These are phyloP conservation scores for Prionailurus viverrinus DNA, from an alignment of 2,113 vertebrate species.

Conservation along the genomic window DNA sequence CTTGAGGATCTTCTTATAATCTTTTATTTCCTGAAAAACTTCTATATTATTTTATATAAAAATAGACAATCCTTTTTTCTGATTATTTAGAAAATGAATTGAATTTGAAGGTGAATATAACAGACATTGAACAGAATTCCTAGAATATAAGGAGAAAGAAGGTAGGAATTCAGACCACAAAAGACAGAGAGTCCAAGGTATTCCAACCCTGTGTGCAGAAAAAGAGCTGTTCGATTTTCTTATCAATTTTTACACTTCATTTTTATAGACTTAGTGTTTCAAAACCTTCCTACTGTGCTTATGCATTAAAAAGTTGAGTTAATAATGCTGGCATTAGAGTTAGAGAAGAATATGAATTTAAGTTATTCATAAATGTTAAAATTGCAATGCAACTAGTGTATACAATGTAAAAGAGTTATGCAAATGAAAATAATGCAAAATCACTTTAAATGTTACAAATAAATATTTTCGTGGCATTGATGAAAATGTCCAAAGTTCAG, in stretches of 20 bases:
- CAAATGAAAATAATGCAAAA: neutral
- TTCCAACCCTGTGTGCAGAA: neutral
- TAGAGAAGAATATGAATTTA: slow-evolving; percentile 23
- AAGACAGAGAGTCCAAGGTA: accelerated
- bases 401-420: neutral
- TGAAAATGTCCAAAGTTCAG: neutral
- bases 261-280: slow-evolving; percentile 8
- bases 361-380: slow-evolving; percentile 17
- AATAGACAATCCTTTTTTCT: neutral
- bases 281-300: neutral
- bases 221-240: neutral
- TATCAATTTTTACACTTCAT: neutral
- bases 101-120: neutral
- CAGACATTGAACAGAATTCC: neutral
- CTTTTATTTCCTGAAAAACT: neutral
- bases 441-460: neutral
- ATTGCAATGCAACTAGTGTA: neutral
- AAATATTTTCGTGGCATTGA: neutral
- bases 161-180: neutral
- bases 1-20: neutral
- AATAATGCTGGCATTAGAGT: slow-evolving; percentile 1
- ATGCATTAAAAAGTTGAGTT: neutral
- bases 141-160: neutral
- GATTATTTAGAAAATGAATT: neutral
- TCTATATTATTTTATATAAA: neutral